These are phyloP conservation scores for Chinchilla lanigera DNA, from an alignment of 2,113 vertebrate genomes.

Conservation along the genomic window DNA sequence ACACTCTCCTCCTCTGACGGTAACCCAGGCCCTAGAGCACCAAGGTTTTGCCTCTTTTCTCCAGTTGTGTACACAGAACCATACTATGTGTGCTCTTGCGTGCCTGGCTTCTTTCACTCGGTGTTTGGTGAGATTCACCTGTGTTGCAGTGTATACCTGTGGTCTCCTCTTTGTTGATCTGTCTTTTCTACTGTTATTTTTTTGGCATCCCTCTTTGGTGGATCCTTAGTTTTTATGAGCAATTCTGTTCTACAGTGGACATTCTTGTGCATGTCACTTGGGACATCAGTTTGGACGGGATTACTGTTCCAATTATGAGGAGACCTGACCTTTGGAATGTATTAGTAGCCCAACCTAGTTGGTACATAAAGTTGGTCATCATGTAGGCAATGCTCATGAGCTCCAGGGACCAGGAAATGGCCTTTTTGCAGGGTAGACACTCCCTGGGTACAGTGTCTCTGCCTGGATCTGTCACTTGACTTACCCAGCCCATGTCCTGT, in stretches of 20 bases:
- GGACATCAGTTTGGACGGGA: not conserved
- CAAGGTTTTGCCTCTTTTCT: not conserved
- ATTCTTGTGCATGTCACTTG: not conserved
- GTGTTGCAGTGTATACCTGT: not conserved
- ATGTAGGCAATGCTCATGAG: not conserved
- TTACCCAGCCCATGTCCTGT: not conserved
- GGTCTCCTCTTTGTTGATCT: not conserved
- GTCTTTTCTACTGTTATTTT: not conserved
- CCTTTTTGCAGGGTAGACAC: too few species aligned
- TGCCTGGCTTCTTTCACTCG: not conserved
- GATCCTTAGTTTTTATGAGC: not conserved
- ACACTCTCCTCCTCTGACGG: too few species aligned
- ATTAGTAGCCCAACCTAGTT: not conserved
- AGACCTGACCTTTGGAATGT: not conserved
- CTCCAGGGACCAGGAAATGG: not conserved
- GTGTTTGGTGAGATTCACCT: not conserved
- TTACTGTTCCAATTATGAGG: not conserved
- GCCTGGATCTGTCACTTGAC: not conserved
- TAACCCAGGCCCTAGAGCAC: too few species aligned
- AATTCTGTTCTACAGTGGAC: not conserved
- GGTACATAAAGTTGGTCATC: not conserved
- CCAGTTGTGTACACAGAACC: too few species aligned
- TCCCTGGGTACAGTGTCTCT: too few species aligned
- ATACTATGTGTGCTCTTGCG: not conserved
- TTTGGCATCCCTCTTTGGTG: not conserved